Evolutionary conservation across 1,140 invertebrate genomes (phyloP), one percentile per base, ranked within the genome.

Genomic region (Drosophila varians): DNA sequence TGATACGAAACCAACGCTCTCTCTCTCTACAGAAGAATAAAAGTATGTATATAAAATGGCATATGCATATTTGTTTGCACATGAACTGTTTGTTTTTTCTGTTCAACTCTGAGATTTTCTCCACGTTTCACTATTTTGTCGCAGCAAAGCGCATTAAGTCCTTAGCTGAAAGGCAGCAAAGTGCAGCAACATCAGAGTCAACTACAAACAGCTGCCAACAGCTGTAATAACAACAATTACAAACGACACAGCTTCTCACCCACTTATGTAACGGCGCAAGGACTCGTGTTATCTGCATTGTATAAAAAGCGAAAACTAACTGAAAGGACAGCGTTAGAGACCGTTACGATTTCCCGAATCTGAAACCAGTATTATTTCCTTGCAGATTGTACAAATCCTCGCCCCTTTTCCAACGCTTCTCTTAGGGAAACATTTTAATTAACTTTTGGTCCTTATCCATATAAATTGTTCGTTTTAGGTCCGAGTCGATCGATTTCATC

Each of bases 141-240:
- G 31, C 26, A 21, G 61, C 56, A 77, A 84, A 86, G 76, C 80
- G 82, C 76, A 80, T 86, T 80, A 80, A 74, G 80, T 77, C 82
- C 70, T 86, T 80, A 77, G 76, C 82, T 80, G 80, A 74, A 79
- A 76, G 76, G 66, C 74, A 83, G 28, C 62, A 55, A 31, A 48
- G 28, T 40, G 55, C 31, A 48, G 55, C 53, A 49, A 42, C 31
- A 47, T 19, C 46, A 54, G n/a, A 56, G 18, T 9, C 21, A 9
- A 46, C n/a, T 25, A 58, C 54, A 58, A 62, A 62, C 58, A 54
- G 46, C n/a, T n/a, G 56, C 42, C 65, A 78, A 42, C 65, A 68
- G 46, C 31, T 65, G 68, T 51, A 54, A 70, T 43, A 54, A 66
- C 68, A 60, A 53, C 77, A 65, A 65, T 84, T 84, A 86, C 76